A percentile compares a stretch with the other conserved stretches of the same genome.
Evolutionary conservation across 2,797 vertebrate genomes (phyloP).

Genomic region (Ibycter americanus): DNA sequence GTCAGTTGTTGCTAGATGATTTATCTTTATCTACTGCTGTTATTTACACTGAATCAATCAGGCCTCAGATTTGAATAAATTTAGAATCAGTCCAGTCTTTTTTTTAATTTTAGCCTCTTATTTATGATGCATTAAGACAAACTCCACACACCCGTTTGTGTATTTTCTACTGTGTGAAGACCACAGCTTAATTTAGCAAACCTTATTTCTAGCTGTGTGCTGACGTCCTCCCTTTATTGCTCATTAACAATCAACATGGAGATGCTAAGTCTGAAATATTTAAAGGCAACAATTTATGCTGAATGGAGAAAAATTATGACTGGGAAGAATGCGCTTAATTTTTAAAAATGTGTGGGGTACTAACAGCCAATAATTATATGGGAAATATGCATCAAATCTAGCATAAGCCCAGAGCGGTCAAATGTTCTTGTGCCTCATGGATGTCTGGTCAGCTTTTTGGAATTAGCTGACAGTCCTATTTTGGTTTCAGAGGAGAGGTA

Average conservation of each 20-base stretch:
- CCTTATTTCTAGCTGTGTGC: background rate
- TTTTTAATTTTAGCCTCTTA: background rate
- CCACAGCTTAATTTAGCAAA: background rate
- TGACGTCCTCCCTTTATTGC: background rate
- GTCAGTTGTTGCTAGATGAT: background rate
- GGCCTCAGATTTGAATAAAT: background rate
- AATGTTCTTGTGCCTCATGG: background rate
- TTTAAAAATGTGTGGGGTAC: background rate
- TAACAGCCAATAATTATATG: background rate
- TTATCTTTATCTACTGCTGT: background rate
- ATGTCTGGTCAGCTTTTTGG: background rate
- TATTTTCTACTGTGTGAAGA: background rate
- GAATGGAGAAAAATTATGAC: background rate
- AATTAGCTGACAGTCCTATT: background rate
- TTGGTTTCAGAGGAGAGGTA: background rate
- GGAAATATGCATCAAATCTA: background rate
- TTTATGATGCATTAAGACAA: background rate
- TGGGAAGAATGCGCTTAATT: background rate
- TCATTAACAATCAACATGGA: background rate
- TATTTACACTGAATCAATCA: background rate
- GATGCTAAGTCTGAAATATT: conserved; percentile 9
- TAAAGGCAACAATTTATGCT: background rate
- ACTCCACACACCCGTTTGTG: background rate
- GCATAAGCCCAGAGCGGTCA: background rate
- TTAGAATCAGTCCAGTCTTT: background rate